Conservation (phyloP, 2,797 vertebrate species). For the Helicolenus hilgendorfi region DNA sequence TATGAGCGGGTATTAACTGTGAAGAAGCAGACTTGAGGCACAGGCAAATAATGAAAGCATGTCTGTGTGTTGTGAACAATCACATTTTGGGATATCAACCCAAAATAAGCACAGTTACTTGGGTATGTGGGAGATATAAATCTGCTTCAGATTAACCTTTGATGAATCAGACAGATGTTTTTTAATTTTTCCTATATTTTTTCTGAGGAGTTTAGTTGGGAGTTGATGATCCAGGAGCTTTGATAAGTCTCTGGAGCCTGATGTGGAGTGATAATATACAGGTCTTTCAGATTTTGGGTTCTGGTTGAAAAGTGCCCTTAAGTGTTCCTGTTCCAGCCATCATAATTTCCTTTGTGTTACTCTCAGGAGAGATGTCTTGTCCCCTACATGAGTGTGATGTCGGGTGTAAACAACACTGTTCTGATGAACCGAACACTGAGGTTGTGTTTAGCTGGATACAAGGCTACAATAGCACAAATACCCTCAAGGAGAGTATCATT, state of each 20-base stretch:
- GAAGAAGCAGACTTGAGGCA: background rate
- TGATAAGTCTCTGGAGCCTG: constrained; percentile 8
- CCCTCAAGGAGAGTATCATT: background rate
- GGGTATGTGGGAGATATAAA: background rate
- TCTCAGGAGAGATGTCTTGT: constrained; percentile 8
- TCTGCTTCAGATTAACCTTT: background rate
- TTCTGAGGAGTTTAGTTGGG: background rate
- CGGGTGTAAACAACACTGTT: background rate
- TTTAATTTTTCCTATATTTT: background rate
- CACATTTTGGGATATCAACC: background rate
- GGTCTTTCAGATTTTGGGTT: constrained; percentile 17
- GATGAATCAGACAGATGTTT: background rate
- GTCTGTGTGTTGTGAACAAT: background rate
- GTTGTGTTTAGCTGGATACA: constrained; percentile 3
- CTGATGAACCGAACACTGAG: constrained; percentile 6
- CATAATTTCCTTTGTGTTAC: constrained; percentile 1
- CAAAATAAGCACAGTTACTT: background rate
- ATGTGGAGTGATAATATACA: background rate
- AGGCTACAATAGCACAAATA: background rate
- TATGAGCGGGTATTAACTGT: constrained; percentile 6
- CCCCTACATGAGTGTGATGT: background rate
- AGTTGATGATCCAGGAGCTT: background rate
- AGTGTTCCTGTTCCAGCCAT: constrained; percentile 55
- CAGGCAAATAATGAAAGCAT: background rate
- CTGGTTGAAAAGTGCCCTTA: constrained; percentile 74